These are phyloP conservation scores for Morone chrysops DNA, from an alignment of 2,113 vertebrate genomes.

Conservation along the genomic window DNA sequence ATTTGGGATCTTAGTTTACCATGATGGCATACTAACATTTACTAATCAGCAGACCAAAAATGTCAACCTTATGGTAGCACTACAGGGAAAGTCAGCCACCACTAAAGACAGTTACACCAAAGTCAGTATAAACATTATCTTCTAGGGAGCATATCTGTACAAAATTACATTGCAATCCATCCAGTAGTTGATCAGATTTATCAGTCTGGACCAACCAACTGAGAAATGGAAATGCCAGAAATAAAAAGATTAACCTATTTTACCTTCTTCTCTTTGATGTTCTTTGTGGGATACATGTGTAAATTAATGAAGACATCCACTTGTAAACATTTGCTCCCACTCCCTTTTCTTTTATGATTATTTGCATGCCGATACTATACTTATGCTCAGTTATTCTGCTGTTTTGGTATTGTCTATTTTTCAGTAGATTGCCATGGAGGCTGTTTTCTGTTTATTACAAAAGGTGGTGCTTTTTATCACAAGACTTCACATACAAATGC, in stretches of 20 bases:
- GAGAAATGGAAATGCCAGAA: background rate
- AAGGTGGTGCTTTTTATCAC: background rate
- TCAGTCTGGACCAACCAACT: too few species aligned
- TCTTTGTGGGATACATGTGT: background rate
- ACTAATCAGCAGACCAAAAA: too few species aligned
- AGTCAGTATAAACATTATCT: background rate
- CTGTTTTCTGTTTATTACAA: background rate
- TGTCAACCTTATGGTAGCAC: too few species aligned
- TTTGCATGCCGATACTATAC: background rate
- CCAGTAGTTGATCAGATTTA: too few species aligned
- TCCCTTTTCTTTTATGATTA: background rate
- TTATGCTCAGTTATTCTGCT: background rate
- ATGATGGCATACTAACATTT: too few species aligned
- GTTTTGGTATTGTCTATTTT: background rate
- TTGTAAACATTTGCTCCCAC: background rate
- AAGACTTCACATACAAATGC: conserved; percentile 6
- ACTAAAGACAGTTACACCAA: background rate
- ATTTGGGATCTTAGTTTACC: too few species aligned
- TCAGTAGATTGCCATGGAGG: background rate
- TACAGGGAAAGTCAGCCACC: background rate
- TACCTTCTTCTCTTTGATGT: background rate
- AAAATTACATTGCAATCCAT: background rate
- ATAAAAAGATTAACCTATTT: background rate
- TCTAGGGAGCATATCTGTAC: background rate
- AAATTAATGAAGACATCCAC: background rate